Evolutionary conservation across 2,888 invertebrate species (phyloP), one percentile per base, ranked within the genome.

Genomic region (Athalia circularis): DNA sequence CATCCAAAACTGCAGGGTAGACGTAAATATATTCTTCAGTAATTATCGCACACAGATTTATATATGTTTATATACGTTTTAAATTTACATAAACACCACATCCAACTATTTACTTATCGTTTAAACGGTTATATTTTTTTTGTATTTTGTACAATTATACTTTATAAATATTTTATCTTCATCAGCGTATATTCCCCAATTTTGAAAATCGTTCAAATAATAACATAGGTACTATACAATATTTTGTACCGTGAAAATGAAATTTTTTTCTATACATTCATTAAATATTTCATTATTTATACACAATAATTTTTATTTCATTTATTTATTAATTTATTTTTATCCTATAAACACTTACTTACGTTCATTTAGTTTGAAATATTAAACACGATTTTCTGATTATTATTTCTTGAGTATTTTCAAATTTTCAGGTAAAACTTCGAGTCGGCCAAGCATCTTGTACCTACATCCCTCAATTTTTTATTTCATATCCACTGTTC

Each of bases 131-230:
- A 29, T 48, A 65, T n/a, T 11, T 48, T 65, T 65, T n/a, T n/a
- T n/a, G n/a, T 65, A 65, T 65, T 65, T 48, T 15, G 7, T 52
- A 52, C 13, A 6, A 5, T 48, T 48, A 48, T 65, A 47, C 47
- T 59, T 72, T 50, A 67, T 5, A 8, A 48, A 52, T 75, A 75
- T 75, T 64, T 75, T 29, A 29, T 29, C 2, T 29, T 29, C 29
- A 75, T 48, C 75, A 75, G 75, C 75, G 75, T 75, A 75, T 75
- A 64, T 75, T 75, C 75, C 75, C 75, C 75, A 62, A 52, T 47
- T 62, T 48, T 62, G 15, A 50, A 75, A 62, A 43, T 29, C 29
- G 29, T 29, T 29, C 29, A 29, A 29, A 29, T 29, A 29, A 29
- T 29, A 29, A 29, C 2, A 29, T 29, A 29, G 29, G 29, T 29